Percentiles rank a stretch among this genome's conserved stretches.
Evolutionary conservation across 2,113 vertebrate genomes (phyloP).

Genomic region (Megaceryle torquata): DNA sequence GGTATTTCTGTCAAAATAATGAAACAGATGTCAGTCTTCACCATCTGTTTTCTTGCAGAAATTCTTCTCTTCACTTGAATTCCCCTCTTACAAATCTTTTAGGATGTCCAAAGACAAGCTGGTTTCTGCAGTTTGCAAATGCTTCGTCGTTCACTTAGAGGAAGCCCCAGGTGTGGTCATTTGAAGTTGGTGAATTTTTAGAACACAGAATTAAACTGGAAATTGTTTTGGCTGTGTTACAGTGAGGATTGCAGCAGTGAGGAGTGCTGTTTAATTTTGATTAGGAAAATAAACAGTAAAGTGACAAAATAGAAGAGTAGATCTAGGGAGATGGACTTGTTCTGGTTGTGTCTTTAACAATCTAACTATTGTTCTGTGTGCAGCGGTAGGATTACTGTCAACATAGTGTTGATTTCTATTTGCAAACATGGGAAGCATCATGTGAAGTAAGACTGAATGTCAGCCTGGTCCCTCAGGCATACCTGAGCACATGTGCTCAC

Average conservation of each 20-base stretch:
- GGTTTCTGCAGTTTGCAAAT: background rate
- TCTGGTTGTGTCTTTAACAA: background rate
- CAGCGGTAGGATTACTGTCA: rapidly evolving
- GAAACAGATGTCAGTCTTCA: background rate
- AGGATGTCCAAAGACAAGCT: background rate
- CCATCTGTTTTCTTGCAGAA: background rate
- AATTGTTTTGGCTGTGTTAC: background rate
- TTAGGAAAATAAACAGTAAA: background rate
- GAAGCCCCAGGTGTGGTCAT: background rate
- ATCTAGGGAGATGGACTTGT: background rate
- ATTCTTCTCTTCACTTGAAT: background rate
- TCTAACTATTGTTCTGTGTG: background rate
- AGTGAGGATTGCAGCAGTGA: background rate
- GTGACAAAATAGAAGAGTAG: background rate
- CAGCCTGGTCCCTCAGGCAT: background rate
- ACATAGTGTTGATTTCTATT: background rate
- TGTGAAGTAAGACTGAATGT: background rate
- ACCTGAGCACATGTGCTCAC: rapidly evolving
- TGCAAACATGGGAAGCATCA: background rate
- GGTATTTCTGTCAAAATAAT: background rate
- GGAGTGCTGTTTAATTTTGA: background rate
- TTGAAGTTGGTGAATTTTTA: background rate
- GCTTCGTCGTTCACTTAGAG: background rate
- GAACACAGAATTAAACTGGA: background rate
- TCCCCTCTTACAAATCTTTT: background rate